phyloP scores from a whole-genome alignment of 1,140 invertebrate species.

The Yoshiicerus persimilis region DNA sequence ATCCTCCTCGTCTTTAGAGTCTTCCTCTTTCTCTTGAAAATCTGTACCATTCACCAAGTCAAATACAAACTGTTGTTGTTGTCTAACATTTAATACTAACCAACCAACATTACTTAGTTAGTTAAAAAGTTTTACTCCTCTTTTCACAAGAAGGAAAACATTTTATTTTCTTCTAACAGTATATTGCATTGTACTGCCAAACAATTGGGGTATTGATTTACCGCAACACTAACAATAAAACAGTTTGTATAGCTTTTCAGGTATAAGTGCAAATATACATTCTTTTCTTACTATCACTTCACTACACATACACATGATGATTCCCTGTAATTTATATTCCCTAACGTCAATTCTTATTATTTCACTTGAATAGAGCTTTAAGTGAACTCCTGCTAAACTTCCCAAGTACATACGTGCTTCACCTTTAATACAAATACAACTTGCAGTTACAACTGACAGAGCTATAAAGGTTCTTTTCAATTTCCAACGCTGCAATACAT shows the following conservation, averaged over 20 bases:
- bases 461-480: not conserved
- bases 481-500: not conserved
- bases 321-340: not conserved
- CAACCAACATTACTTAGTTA: not conserved
- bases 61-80: not conserved
- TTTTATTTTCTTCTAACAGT: not conserved
- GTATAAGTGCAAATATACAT: too few species aligned
- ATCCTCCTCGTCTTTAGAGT: constrained; percentile 48
- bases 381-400: not conserved
- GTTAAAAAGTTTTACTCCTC: not conserved
- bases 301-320: too few species aligned
- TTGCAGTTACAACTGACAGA: not conserved
- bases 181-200: not conserved
- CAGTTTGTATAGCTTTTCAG: too few species aligned
- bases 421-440: not conserved
- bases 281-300: too few species aligned
- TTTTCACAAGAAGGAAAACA: not conserved
- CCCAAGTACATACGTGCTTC: not conserved
- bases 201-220: not conserved
- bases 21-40: constrained; percentile 48
- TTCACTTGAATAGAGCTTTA: not conserved
- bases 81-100: not conserved
- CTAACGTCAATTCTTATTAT: not conserved
- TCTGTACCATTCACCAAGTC: constrained; percentile 14
- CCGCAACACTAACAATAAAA: not conserved